Percentiles rank a stretch among this genome's conserved stretches.
These are phyloP conservation scores for Stomatorhinus walkeri DNA, from an alignment of 2,797 vertebrate species.

Conservation along the genomic window DNA sequence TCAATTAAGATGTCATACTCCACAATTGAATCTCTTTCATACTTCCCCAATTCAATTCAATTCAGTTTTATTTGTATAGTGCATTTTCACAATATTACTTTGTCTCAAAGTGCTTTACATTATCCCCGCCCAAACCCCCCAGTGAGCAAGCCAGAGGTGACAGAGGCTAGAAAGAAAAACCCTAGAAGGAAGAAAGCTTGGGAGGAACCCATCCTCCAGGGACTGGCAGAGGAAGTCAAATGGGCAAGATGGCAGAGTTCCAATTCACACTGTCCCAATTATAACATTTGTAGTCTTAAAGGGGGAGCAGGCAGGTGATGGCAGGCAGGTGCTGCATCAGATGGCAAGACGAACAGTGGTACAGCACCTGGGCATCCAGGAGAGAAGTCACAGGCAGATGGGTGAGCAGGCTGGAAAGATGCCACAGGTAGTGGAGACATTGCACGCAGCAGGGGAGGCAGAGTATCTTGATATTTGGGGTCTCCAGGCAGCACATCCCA, in stretches of 20 bases:
- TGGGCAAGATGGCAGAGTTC: not conserved
- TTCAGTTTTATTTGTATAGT: not conserved
- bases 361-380: too few species aligned
- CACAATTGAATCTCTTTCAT: conserved; percentile 37
- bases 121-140: not conserved
- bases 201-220: not conserved
- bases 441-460: too few species aligned
- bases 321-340: not conserved
- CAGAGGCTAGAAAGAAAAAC: not conserved
- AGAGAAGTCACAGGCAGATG: too few species aligned
- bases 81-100: not conserved
- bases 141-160: not conserved
- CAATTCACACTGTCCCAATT: not conserved
- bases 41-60: conserved; percentile 17
- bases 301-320: not conserved
- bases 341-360: too few species aligned
- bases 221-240: not conserved
- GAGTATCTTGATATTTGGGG: too few species aligned
- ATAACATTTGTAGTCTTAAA: not conserved
- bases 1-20: conserved; percentile 49
- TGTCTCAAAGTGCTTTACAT: not conserved
- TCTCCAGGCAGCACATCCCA: too few species aligned
- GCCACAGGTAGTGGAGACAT: too few species aligned
- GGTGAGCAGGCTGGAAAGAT: too few species aligned
- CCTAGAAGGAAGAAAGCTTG: not conserved